These are phyloP conservation scores for Papilio gigon DNA, from an alignment of 2,888 invertebrate species.

Conservation along the genomic window DNA sequence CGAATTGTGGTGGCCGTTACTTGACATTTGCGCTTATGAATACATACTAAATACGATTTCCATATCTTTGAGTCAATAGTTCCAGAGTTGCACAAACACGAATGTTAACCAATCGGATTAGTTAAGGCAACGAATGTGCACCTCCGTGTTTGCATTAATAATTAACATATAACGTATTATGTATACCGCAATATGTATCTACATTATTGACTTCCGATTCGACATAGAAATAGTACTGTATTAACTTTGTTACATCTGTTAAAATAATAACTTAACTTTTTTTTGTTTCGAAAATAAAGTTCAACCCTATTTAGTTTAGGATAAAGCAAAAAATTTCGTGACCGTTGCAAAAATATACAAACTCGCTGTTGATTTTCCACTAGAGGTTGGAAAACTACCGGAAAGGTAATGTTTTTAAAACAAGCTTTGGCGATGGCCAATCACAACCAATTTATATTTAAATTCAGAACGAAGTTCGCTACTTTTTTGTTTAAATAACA, in stretches of 20 bases:
- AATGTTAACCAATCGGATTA: conserved; percentile 22
- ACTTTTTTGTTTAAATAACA: conserved; percentile 1
- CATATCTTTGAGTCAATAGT: conserved; percentile 14
- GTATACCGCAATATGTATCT: neutral
- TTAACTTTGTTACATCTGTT: neutral
- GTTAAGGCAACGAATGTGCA: conserved; percentile 22
- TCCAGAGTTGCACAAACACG: conserved; percentile 18
- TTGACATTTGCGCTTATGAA: conserved; percentile 10
- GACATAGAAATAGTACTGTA: neutral
- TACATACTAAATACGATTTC: conserved; percentile 1
- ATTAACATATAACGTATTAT: neutral
- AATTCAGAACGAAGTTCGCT: neutral
- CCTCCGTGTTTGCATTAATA: conserved; percentile 16
- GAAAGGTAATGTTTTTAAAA: conserved; percentile 36
- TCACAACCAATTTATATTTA: conserved; percentile 18
- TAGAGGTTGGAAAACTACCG: conserved; percentile 13
- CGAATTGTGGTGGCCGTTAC: neutral
- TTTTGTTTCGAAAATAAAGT: neutral
- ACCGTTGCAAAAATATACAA: conserved; percentile 5
- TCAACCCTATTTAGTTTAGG: neutral
- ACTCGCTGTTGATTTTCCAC: conserved; percentile 2
- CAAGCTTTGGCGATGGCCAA: conserved; percentile 16
- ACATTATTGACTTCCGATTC: neutral
- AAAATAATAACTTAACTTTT: neutral
- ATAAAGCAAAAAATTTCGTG: neutral